Percentiles rank a stretch among this genome's conserved stretches.
phyloP scores from a whole-genome alignment of 2,888 invertebrate genomes.

The Octonoba sinensis region DNA sequence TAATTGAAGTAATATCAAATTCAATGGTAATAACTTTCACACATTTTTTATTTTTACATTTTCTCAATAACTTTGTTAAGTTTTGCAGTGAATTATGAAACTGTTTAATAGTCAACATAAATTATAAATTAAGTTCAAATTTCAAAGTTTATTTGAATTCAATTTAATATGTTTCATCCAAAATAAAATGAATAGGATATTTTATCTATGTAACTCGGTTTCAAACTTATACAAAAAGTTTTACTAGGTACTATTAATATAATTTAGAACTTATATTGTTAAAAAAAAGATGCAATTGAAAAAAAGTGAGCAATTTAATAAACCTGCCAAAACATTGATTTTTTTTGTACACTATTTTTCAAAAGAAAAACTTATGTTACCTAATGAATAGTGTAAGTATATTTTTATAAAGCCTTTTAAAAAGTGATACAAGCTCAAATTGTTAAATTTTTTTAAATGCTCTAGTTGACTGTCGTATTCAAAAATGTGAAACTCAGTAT shows the following conservation, averaged over 20 bases:
- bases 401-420: conserved; percentile 17
- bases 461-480: no score
- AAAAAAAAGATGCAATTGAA: no score
- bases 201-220: neutral
- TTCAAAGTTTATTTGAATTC: neutral
- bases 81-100: no score
- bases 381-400: conserved; percentile 5
- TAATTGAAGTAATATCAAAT: no score
- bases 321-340: conserved; percentile 5
- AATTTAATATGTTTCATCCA: neutral
- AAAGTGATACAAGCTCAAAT: conserved; percentile 10
- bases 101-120: no score
- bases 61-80: no score
- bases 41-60: no score
- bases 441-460: conserved; percentile 7
- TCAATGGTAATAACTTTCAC: no score
- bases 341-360: no score
- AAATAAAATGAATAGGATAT: neutral
- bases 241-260: neutral
- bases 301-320: neutral
- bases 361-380: neutral
- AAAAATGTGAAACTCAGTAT: no score
- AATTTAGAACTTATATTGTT: neutral
- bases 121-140: no score
- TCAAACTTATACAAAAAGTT: neutral